Base-by-base conservation (phyloP, 1,140 invertebrate species). In the Lasioglossum baleicum region DNA sequence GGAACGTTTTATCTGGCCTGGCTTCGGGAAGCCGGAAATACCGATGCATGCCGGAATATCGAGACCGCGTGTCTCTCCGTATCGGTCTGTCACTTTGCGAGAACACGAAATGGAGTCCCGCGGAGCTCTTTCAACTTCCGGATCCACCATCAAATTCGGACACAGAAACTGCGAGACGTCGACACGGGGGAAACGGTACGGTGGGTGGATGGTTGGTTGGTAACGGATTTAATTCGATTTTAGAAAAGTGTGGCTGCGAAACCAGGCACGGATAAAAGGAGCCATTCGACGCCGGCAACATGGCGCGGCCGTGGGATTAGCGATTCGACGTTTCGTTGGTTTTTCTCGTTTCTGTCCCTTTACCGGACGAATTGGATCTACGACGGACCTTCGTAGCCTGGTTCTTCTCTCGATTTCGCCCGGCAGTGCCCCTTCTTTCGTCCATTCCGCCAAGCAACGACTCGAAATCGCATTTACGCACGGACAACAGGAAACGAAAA, bases 161-260 rank as follows among this genome's bases (percentile, higher is more conserved):
- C 17, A 26, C 5, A 4, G 17, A 53, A 3, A 31, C 44, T 58
- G 42, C 26, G 26, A 26, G 26, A 26, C 26, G 26, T 1, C 26
- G 26, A 26, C 26, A 26, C 26, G 26, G 26, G 26, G 26, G 26
- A 26, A 35, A 35, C 35, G 2, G 35, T 35, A 35, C 35, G 2
- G 35, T 35, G 35, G 35, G 35, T 35, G 26, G 26, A 26, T 26
- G 26, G 26, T 26, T 26, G 26, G 26, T 26, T 26, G 26, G 26
- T 31, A 26, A 60, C 56, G 80, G 71, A 75, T 85, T 85, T 85
- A 82, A 84, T 82, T 85, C 83, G 83, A 85, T 85, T 85, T 60
- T 61, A 13, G 53, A 51, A 60, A 58, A 74, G 65, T 51, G 63
- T 56, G 20, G 13, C 11, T 31, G n/a, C n/a, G 75, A 60, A 58